Conservation (phyloP, 2,113 vertebrate genomes). For the Acinonyx jubatus region DNA sequence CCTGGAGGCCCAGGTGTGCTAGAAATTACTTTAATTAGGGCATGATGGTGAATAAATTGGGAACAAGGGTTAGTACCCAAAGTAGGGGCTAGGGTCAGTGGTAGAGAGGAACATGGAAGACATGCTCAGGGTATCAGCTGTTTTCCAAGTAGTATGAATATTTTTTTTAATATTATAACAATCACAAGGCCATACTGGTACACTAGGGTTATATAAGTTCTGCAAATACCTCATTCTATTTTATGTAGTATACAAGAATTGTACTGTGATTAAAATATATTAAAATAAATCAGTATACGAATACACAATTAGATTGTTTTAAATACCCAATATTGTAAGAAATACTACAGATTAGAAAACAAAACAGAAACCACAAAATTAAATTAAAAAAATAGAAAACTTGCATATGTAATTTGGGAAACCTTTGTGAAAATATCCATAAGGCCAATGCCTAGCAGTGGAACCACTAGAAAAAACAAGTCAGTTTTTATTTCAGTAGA, state of each 20-base stretch:
- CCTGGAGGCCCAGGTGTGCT: neutral
- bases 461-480: neutral
- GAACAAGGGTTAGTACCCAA: neutral
- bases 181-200: neutral
- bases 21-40: neutral
- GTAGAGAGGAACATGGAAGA: neutral
- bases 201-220: neutral
- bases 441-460: neutral
- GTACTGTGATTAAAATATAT: no score
- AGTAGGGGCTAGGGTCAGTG: neutral
- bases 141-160: neutral
- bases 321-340: neutral
- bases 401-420: neutral
- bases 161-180: neutral
- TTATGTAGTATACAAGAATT: neutral
- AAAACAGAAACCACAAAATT: neutral
- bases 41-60: neutral
- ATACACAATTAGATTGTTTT: neutral
- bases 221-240: neutral
- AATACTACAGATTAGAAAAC: neutral
- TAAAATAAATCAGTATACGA: neutral
- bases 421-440: neutral
- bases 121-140: neutral
- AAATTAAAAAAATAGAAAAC: neutral
- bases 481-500: neutral